Evolutionary conservation across 2,797 vertebrate genomes (phyloP).

Genomic region (Pyrocephalus nanus): DNA sequence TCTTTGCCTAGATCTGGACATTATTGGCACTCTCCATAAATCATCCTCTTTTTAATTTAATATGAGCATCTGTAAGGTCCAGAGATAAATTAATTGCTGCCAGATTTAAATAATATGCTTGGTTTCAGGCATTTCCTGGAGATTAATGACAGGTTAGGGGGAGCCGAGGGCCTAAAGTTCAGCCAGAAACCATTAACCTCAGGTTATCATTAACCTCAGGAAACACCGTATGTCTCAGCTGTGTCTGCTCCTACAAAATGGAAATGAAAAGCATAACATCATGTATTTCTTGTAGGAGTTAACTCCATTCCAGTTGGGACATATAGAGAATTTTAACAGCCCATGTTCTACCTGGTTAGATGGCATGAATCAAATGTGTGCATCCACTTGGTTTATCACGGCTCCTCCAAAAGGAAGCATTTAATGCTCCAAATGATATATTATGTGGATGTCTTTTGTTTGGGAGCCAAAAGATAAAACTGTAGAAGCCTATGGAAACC

Average conservation of each 20-base stretch:
- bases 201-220: slow-evolving; percentile 70
- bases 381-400: not conserved
- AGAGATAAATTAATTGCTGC: slow-evolving; percentile 69
- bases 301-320: not conserved
- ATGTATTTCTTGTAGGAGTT: not conserved
- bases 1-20: slow-evolving; percentile 50
- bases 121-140: slow-evolving; percentile 68
- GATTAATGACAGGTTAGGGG: slow-evolving; percentile 68
- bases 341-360: not conserved
- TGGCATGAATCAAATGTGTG: not conserved
- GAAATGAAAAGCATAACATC: not conserved
- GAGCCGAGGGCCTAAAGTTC: slow-evolving; percentile 57
- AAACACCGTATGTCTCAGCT: slow-evolving; percentile 51
- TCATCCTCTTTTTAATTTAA: slow-evolving; percentile 67
- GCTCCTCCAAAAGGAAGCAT: not conserved
- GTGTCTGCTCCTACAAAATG: slow-evolving; percentile 3
- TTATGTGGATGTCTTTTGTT: not conserved
- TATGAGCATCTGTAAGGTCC: slow-evolving; percentile 65
- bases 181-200: slow-evolving; percentile 71
- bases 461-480: not conserved
- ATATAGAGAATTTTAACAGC: not conserved
- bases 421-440: not conserved
- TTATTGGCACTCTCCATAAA: slow-evolving; percentile 52
- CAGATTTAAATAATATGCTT: slow-evolving; percentile 69
- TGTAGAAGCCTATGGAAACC: not conserved